These are phyloP conservation scores for Dendropsophus ebraccatus DNA, from an alignment of 2,113 vertebrate species.

Conservation along the genomic window DNA sequence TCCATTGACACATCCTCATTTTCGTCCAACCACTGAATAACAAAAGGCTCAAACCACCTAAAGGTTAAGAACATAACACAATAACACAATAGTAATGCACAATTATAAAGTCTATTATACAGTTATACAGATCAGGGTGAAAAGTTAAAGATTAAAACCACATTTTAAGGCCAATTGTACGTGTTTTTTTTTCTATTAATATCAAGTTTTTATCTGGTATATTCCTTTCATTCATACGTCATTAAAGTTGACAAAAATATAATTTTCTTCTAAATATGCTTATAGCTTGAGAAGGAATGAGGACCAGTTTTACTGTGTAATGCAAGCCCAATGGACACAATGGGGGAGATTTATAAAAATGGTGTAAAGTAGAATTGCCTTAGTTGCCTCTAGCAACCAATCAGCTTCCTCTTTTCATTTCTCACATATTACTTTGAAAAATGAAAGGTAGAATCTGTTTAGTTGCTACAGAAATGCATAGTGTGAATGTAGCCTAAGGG, in stretches of 20 bases:
- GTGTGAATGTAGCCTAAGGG: too few species aligned
- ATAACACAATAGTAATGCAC: neutral
- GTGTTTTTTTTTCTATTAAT: neutral
- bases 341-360: too few species aligned
- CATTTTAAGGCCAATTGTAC: neutral
- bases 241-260: too few species aligned
- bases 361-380: too few species aligned
- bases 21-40: conserved; percentile 98
- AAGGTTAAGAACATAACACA: conserved; percentile 34
- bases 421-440: too few species aligned
- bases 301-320: too few species aligned
- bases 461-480: too few species aligned
- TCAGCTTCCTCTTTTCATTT: too few species aligned
- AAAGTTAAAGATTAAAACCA: neutral
- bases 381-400: too few species aligned
- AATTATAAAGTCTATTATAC: neutral
- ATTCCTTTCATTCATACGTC: neutral
- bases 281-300: neutral
- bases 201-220: neutral
- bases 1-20: conserved; percentile 97
- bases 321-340: too few species aligned
- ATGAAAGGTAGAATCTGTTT: too few species aligned
- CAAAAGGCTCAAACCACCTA: conserved; percentile 98
- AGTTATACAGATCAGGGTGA: neutral
- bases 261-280: too few species aligned